A percentile compares a stretch with the other conserved stretches of the same genome.
Conservation (phyloP, 2,113 vertebrate genomes). For the Oriolus oriolus region DNA sequence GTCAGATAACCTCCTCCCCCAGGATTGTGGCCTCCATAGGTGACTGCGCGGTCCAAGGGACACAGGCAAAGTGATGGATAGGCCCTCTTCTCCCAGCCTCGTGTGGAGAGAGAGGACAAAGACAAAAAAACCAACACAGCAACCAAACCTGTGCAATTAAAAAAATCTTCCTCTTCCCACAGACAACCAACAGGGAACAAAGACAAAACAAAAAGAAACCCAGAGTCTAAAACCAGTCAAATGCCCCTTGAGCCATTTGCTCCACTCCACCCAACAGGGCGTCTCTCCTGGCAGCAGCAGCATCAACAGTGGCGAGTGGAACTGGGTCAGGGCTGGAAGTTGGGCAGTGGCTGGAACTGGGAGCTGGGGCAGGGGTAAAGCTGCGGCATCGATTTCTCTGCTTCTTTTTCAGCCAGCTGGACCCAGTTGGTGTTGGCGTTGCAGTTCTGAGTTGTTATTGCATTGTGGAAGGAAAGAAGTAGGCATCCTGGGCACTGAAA, state of each 20-base stretch:
- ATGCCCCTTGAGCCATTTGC: neutral
- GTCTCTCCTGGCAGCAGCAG: rapidly evolving
- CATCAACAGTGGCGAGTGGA: neutral
- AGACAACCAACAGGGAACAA: neutral
- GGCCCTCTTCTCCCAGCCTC: neutral
- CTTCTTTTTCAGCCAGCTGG: neutral
- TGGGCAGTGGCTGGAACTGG: neutral
- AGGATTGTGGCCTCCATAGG: neutral
- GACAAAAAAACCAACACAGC: neutral
- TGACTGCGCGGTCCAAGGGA: neutral
- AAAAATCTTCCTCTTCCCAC: neutral
- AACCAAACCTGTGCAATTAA: neutral
- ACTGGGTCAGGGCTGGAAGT: neutral
- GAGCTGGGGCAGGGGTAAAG: neutral
- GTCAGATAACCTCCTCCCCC: no score
- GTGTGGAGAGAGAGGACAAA: no score
- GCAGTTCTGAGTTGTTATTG: neutral
- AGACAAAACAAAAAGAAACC: neutral
- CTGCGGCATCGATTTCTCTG: rapidly evolving
- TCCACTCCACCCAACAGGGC: rapidly evolving
- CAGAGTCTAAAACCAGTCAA: neutral
- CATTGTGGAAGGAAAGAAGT: neutral
- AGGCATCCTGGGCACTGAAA: rapidly evolving
- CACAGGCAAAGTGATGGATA: no score
- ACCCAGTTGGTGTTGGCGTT: neutral